Evolutionary conservation across 2,888 invertebrate genomes (phyloP), one percentile per base, ranked within the genome.

Genomic region (Noctua pronuba): DNA sequence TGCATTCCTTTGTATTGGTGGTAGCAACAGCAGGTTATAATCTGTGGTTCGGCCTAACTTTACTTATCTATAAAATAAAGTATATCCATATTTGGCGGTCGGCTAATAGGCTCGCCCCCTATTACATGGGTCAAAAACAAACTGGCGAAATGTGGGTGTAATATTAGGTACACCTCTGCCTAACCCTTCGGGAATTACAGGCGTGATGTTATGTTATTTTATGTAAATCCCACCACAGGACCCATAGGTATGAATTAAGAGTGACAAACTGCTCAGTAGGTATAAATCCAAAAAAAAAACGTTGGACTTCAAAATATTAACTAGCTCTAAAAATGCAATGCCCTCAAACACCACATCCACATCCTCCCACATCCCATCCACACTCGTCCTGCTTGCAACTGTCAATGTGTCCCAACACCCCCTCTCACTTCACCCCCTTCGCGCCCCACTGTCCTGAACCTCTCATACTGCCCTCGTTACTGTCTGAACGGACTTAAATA

Each of bases 401-500:
- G 89, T 89, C 88, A 89, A 88, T 88, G 86, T 88, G 84, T 84
- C 80, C 71, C 70, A 35, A 52, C 44, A 62, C 49, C 65, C 66
- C 72, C 75, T 7, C 65, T n/a, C 46, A 10, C 28, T 16, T 3
- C 69, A 11, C 31, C 7, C 41, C 44, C 74, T 38, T n/a, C 55
- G 21, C 62, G 58, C 76, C 66, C 69, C 78, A n/a, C 79, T 67
- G 69, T 77, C 83, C 82, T 72, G 78, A 64, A 64, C 68, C 76
- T 69, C 78, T 77, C 87, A 72, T 79, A 80, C 72, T 77, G 84
- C 68, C 84, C 88, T 88, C 89, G 88, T 88, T 89, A 87, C 85
- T 85, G 89, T 86, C 88, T 79, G 71, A 68, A 82, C 75, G 79
- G 88, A 84, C 88, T 88, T 89, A 89, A 84, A 89, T 81, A 86